Percentiles rank a stretch among this genome's conserved stretches.
phyloP scores from a whole-genome alignment of 2,797 vertebrate genomes.

The Sylvia borin region DNA sequence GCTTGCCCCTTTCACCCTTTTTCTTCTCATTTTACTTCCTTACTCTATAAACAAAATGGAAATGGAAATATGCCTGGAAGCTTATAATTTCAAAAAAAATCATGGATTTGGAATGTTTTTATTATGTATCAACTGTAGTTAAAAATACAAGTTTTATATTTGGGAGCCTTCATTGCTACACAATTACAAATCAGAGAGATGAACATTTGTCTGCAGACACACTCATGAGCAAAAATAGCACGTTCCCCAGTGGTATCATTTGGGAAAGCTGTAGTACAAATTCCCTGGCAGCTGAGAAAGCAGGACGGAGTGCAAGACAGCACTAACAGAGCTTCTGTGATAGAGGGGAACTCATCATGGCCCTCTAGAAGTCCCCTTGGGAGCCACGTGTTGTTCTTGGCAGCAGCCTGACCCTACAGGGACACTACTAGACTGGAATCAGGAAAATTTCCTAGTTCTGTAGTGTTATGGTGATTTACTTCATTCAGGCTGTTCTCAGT shows the following conservation, averaged over 20 bases:
- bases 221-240: neutral
- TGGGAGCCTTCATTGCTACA: neutral
- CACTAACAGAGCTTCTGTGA: neutral
- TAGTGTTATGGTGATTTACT: neutral
- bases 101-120: neutral
- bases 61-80: neutral
- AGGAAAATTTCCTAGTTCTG: neutral
- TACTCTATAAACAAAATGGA: neutral
- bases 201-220: neutral
- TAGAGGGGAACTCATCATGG: neutral
- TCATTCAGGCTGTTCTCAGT: neutral
- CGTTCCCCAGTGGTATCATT: neutral
- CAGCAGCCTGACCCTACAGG: neutral
- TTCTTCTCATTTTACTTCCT: neutral
- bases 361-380: neutral
- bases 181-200: neutral
- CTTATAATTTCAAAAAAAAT: neutral
- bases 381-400: neutral
- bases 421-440: neutral
- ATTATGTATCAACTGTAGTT: neutral
- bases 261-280: neutral
- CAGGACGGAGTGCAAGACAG: neutral
- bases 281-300: neutral
- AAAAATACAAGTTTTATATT: constrained; percentile 17
- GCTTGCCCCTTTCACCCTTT: neutral